phyloP scores from a whole-genome alignment of 2,888 invertebrate genomes.

The Brenthis hecate region DNA sequence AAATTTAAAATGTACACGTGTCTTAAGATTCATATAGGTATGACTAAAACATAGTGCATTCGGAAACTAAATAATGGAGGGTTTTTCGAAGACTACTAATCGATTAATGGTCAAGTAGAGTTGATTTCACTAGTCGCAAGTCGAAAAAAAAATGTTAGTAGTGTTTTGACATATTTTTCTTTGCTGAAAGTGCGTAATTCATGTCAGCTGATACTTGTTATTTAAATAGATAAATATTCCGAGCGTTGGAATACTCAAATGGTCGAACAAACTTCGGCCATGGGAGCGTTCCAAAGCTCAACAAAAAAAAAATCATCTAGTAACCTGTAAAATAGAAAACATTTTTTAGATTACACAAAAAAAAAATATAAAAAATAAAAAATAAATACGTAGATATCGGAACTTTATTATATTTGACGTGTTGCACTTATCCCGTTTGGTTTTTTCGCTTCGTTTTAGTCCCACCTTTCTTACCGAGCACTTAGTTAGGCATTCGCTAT shows the following conservation, averaged over 20 bases:
- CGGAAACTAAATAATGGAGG: conserved; percentile 69
- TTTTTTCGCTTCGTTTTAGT: conserved; percentile 78
- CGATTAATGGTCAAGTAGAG: conserved; percentile 82
- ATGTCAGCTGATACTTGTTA: conserved; percentile 79
- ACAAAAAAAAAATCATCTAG: conserved; percentile 46
- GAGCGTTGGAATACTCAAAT: conserved; percentile 73
- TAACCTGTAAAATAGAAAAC: conserved; percentile 75
- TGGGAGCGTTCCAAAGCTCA: conserved; percentile 71
- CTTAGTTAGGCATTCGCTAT: conserved; percentile 53
- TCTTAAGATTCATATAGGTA: conserved; percentile 66
- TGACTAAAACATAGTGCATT: conserved; percentile 78
- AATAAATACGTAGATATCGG: conserved; percentile 63
- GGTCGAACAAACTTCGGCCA: conserved; percentile 53
- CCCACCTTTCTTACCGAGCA: conserved; percentile 67
- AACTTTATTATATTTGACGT: conserved; percentile 69
- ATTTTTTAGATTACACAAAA: conserved; percentile 69
- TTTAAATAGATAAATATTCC: conserved; percentile 57
- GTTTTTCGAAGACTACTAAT: conserved; percentile 70
- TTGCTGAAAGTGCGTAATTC: conserved; percentile 84
- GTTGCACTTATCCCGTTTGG: conserved; percentile 75
- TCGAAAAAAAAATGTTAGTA: conserved; percentile 80
- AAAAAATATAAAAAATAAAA: conserved; percentile 60
- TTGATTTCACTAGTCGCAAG: conserved; percentile 83
- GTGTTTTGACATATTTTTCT: conserved; percentile 84
- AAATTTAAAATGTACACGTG: conserved; percentile 57